Conservation (phyloP, 2,113 vertebrate species). For the Ancistrus triradiatus region DNA sequence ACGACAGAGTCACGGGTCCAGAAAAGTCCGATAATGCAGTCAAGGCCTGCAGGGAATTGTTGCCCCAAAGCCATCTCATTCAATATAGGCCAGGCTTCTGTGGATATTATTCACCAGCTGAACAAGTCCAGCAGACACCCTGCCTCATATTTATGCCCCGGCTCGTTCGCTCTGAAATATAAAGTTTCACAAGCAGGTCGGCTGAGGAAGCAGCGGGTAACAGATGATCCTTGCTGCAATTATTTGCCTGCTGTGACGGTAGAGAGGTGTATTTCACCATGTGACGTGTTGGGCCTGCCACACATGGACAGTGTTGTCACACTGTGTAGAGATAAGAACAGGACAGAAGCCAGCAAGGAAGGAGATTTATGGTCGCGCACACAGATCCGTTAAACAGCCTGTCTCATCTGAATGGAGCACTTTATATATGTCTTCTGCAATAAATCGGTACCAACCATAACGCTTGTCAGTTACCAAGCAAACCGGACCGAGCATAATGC, state of each 20-base stretch:
- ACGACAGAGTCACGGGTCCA: constrained; percentile 63
- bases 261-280: constrained; percentile 35
- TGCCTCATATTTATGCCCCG: constrained; percentile 54
- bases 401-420: constrained; percentile 6
- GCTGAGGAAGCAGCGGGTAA: constrained; percentile 41
- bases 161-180: constrained; percentile 55
- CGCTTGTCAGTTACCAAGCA: constrained; percentile 4
- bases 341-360: constrained; percentile 41
- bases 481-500: constrained; percentile 2
- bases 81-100: constrained; percentile 64
- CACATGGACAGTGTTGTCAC: constrained; percentile 36
- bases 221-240: constrained; percentile 35
- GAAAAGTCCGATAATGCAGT: constrained; percentile 70
- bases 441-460: constrained; percentile 9
- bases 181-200: constrained; percentile 36
- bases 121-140: constrained; percentile 64
- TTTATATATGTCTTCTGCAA: constrained; percentile 3
- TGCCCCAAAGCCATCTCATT: constrained; percentile 69
- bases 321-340: constrained; percentile 28
- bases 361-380: constrained; percentile 31
- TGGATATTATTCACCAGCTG: constrained; percentile 61
- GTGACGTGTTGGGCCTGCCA: constrained; percentile 24
- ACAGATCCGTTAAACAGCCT: background rate
- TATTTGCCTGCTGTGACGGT: constrained; percentile 42
- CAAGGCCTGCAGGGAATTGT: constrained; percentile 68